Percentiles rank a stretch among this genome's conserved stretches.
Conservation (phyloP, 2,888 invertebrate species). For the Sphaeridia pumilis region DNA sequence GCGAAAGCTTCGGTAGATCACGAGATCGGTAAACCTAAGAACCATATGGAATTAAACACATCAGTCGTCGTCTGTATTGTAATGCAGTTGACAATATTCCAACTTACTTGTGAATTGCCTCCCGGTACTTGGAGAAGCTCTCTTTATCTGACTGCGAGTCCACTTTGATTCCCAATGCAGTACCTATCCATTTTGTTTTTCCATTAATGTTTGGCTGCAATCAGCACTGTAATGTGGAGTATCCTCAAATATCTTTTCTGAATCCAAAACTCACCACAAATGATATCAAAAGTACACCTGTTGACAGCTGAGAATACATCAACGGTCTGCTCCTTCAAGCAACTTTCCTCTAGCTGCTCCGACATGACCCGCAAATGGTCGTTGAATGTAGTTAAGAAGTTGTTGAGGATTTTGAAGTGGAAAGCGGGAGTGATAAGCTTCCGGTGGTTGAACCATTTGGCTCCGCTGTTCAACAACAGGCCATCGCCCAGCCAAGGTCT, state of each 20-base stretch:
- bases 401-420: conserved; percentile 2
- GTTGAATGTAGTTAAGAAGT: not conserved
- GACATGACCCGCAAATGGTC: not conserved
- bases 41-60: no score
- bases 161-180: not conserved
- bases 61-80: not conserved
- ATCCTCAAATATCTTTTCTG: not conserved
- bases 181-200: not conserved
- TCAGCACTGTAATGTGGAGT: no score
- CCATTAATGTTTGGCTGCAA: no score
- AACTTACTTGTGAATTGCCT: no score
- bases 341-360: not conserved
- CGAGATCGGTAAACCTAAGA: not conserved
- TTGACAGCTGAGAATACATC: not conserved
- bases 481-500: not conserved
- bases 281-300: not conserved
- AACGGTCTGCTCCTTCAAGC: not conserved
- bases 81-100: not conserved
- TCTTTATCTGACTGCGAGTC: no score
- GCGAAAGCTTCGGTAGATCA: not conserved
- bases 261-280: not conserved
- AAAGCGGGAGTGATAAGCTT: not conserved
- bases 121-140: no score
- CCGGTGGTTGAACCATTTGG: not conserved
- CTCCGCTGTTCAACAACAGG: not conserved